Percentiles rank a stretch among this genome's conserved stretches.
phyloP scores from a whole-genome alignment of 2,113 vertebrate species.

The Lepisosteus oculatus region DNA sequence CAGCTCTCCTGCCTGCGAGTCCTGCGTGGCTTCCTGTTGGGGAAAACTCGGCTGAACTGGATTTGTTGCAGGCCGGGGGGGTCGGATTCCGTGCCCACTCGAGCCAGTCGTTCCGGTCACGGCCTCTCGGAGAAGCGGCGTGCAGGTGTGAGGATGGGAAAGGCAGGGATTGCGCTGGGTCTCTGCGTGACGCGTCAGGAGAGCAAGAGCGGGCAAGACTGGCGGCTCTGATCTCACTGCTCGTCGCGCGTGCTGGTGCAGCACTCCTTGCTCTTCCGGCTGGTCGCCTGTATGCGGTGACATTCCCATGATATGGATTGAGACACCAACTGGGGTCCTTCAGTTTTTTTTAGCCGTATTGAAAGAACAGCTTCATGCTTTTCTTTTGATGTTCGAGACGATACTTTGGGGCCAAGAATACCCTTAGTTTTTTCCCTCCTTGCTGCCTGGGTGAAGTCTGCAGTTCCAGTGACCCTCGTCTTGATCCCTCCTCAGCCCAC shows the following conservation, averaged over 20 bases:
- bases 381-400: neutral
- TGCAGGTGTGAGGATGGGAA: too few species aligned
- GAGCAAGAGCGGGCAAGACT: constrained; percentile 15
- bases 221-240: constrained; percentile 23
- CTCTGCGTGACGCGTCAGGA: neutral
- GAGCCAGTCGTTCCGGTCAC: too few species aligned
- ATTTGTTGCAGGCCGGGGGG: neutral
- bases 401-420: neutral
- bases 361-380: constrained; percentile 5
- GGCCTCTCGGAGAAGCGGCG: too few species aligned
- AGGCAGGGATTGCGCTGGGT: neutral
- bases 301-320: neutral
- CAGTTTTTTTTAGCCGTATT: neutral
- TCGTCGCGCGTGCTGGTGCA: constrained; percentile 20
- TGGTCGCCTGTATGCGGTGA: neutral
- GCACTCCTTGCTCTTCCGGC: constrained; percentile 14
- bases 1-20: too few species aligned
- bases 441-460: neutral
- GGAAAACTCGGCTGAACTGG: constrained; percentile 2
- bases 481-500: too few species aligned
- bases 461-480: neutral
- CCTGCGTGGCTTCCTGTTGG: neutral
- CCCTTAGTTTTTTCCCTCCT: neutral
- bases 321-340: neutral
- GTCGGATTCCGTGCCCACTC: neutral